These are phyloP conservation scores for Eulithis testata DNA, from an alignment of 2,888 invertebrate species.

Conservation along the genomic window DNA sequence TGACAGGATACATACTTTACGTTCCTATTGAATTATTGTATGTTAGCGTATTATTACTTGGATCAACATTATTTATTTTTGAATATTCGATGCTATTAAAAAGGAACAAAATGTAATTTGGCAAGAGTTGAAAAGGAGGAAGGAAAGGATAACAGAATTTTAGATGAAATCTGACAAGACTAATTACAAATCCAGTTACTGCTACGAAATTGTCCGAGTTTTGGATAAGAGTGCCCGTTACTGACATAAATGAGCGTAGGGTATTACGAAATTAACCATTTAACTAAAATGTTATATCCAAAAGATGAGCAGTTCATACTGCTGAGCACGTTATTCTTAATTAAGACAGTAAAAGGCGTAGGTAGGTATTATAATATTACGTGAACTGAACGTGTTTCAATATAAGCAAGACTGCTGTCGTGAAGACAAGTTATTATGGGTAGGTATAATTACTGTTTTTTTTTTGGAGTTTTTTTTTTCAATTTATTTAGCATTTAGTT, in stretches of 20 bases:
- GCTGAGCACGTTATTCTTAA: not conserved
- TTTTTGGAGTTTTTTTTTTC: too few species aligned
- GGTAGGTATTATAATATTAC: too few species aligned
- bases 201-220: conserved; percentile 41
- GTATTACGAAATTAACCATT: conserved; percentile 11
- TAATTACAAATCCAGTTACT: conserved; percentile 51
- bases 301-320: conserved; percentile 5
- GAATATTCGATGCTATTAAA: conserved; percentile 8
- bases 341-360: not conserved
- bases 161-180: conserved; percentile 46
- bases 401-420: too few species aligned
- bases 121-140: conserved; percentile 31
- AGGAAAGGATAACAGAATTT: conserved; percentile 55
- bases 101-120: conserved; percentile 18
- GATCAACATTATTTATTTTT: not conserved
- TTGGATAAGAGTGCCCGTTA: conserved; percentile 25
- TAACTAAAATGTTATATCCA: not conserved
- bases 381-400: too few species aligned
- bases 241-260: conserved; percentile 13
- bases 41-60: too few species aligned
- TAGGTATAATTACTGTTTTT: too few species aligned
- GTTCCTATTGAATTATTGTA: too few species aligned
- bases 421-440: too few species aligned
- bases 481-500: too few species aligned
- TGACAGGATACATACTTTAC: too few species aligned